phyloP scores from a whole-genome alignment of 2,888 invertebrate genomes.

The Crepidodera aurea region DNA sequence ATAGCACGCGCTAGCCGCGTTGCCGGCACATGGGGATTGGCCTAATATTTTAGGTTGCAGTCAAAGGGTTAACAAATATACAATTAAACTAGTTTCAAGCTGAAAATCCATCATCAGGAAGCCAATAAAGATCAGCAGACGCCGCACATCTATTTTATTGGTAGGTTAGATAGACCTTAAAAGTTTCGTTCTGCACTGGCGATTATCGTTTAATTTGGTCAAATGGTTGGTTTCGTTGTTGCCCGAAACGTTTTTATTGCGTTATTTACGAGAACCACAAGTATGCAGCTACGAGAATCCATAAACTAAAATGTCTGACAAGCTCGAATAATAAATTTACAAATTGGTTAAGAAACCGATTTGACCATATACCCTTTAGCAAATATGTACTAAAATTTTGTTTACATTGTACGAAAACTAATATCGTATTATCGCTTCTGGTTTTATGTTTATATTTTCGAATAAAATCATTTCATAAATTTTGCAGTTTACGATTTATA shows the following conservation, averaged over 20 bases:
- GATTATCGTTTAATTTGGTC: neutral
- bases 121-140: no score
- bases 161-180: neutral
- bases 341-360: constrained; percentile 43
- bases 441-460: constrained; percentile 12
- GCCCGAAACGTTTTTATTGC: constrained; percentile 25
- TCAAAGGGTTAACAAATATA: no score
- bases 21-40: no score
- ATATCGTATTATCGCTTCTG: constrained; percentile 31
- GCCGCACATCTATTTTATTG: no score
- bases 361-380: constrained; percentile 39
- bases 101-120: no score
- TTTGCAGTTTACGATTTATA: no score
- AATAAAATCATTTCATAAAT: constrained; percentile 9
- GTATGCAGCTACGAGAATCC: constrained; percentile 29
- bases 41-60: no score
- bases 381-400: constrained; percentile 49
- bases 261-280: constrained; percentile 28
- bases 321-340: constrained; percentile 43
- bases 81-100: no score
- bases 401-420: constrained; percentile 47
- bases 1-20: no score
- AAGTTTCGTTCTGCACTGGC: neutral
- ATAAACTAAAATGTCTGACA: constrained; percentile 35
- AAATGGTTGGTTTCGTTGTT: constrained; percentile 15